phyloP scores from a whole-genome alignment of 2,797 vertebrate genomes.

The Rallus crepitans region DNA sequence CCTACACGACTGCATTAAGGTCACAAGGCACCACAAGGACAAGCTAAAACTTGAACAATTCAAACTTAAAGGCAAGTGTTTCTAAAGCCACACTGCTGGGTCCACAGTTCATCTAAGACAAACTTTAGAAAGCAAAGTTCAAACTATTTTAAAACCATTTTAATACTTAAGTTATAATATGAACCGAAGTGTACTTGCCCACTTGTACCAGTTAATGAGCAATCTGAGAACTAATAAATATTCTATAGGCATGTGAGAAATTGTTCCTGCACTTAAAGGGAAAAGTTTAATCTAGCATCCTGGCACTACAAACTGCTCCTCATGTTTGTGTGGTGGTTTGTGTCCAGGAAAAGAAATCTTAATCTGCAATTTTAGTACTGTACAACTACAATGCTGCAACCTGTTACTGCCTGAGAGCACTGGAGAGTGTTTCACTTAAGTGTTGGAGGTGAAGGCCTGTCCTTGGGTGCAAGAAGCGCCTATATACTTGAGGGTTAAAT shows the following conservation, averaged over 20 bases:
- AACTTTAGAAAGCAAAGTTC: background rate
- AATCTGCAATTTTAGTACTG: background rate
- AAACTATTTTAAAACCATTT: background rate
- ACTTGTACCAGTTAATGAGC: background rate
- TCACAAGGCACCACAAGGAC: background rate
- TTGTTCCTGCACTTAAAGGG: background rate
- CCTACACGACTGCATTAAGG: background rate
- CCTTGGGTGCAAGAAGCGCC: constrained; percentile 32
- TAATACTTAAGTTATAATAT: background rate
- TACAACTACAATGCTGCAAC: background rate
- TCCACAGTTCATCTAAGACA: background rate
- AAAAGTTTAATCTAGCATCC: background rate
- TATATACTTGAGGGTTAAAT: background rate
- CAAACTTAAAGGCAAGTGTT: background rate
- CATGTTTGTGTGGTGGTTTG: background rate
- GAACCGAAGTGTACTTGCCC: background rate
- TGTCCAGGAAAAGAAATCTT: background rate
- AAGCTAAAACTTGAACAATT: background rate
- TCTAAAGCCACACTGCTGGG: background rate
- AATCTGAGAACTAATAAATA: background rate
- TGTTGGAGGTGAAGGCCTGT: background rate
- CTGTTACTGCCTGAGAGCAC: background rate
- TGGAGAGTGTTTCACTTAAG: background rate
- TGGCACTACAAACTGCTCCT: background rate
- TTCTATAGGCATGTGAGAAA: background rate